Evolutionary conservation across 2,888 invertebrate species (phyloP).

Genomic region (Chironomus riparius): DNA sequence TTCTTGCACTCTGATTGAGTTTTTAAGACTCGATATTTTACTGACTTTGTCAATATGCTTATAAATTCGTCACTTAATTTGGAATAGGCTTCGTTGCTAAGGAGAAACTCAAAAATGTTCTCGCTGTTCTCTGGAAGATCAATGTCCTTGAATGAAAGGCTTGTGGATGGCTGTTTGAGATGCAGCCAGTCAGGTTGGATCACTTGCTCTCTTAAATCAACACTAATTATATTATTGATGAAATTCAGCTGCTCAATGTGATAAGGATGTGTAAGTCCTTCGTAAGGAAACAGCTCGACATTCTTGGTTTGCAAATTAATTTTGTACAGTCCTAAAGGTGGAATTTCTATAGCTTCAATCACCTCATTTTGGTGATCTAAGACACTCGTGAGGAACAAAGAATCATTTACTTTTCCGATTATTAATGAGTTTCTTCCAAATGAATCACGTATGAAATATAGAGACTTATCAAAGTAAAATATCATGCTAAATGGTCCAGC

Average conservation of each 20-base stretch:
- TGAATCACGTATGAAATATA: slow-evolving; percentile 79
- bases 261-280: slow-evolving; percentile 35
- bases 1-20: slow-evolving; percentile 54
- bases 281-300: slow-evolving; percentile 42
- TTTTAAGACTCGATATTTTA: slow-evolving; percentile 50
- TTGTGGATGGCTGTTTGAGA: neutral
- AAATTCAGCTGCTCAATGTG: slow-evolving; percentile 37
- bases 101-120: neutral
- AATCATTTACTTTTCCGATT: slow-evolving; percentile 44
- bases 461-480: slow-evolving; percentile 47
- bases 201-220: slow-evolving; percentile 31
- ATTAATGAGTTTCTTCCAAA: slow-evolving; percentile 81
- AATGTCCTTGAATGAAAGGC: neutral
- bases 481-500: slow-evolving; percentile 81
- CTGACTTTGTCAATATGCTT: slow-evolving; percentile 48
- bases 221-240: slow-evolving; percentile 36
- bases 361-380: slow-evolving; percentile 49
- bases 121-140: neutral
- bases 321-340: slow-evolving; percentile 52
- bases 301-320: slow-evolving; percentile 38
- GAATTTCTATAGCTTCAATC: slow-evolving; percentile 50
- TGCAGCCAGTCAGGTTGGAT: slow-evolving; percentile 29
- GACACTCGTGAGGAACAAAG: slow-evolving; percentile 30
- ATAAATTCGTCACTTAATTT: slow-evolving; percentile 38
- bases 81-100: slow-evolving; percentile 37